Conservation (phyloP, 1,140 invertebrate species). For the Mercenaria mercenaria region DNA sequence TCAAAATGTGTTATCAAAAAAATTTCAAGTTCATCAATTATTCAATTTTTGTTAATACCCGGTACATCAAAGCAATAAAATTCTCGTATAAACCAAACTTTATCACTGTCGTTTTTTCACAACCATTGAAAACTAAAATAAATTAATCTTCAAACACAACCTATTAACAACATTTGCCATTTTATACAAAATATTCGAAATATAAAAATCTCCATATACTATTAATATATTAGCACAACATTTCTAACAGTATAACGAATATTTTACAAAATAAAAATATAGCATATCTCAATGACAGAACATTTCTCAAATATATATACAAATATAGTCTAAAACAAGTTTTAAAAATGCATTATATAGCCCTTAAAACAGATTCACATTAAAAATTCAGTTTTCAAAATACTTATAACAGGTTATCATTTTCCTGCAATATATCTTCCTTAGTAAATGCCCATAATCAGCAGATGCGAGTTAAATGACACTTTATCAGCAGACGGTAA, state of each 20-base stretch:
- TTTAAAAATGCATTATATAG: no score
- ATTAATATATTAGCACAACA: background rate
- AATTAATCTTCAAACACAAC: background rate
- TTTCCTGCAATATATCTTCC: background rate
- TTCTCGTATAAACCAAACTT: background rate
- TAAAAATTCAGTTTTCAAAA: background rate
- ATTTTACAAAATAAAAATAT: background rate
- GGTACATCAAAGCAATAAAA: no score
- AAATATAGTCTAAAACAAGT: background rate
- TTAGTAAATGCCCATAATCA: background rate
- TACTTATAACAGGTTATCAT: background rate
- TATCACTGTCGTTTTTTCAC: background rate
- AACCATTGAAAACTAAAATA: background rate
- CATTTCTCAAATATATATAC: background rate
- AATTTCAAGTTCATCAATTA: no score
- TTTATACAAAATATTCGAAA: background rate
- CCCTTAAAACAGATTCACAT: background rate
- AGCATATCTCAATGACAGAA: background rate
- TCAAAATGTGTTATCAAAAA: no score
- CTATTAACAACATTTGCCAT: background rate
- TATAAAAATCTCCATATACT: background rate
- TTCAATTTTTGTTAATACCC: no score
- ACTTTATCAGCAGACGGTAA: no score
- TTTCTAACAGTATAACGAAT: background rate
- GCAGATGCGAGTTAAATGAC: background rate